Percentiles rank a stretch among this genome's conserved stretches.
phyloP scores from a whole-genome alignment of 2,888 invertebrate species.

The Plagodis dolabraria region DNA sequence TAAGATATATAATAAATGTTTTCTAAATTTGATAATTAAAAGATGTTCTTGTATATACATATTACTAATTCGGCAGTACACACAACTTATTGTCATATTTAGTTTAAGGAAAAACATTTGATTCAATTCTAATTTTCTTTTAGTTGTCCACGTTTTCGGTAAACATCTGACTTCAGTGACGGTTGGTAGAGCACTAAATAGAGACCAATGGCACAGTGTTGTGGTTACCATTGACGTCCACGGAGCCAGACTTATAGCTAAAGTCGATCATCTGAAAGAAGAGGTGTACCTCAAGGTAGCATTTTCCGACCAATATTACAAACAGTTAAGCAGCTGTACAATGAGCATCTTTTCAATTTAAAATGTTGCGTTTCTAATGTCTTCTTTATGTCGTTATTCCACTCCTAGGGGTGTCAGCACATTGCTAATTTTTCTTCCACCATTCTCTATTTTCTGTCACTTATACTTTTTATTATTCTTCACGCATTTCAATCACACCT shows the following conservation, averaged over 20 bases:
- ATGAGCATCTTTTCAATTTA: background rate
- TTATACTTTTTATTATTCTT: too few relatives aligned
- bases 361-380: background rate
- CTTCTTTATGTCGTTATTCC: too few relatives aligned
- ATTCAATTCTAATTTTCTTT: slow-evolving; percentile 22
- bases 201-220: slow-evolving; percentile 96
- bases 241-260: slow-evolving; percentile 92
- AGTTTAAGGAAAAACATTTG: slow-evolving; percentile 5
- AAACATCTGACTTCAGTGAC: slow-evolving; percentile 93
- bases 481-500: too few relatives aligned
- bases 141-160: slow-evolving; percentile 95
- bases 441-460: too few relatives aligned
- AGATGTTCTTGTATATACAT: too few relatives aligned
- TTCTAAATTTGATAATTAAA: too few relatives aligned
- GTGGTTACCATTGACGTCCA: slow-evolving; percentile 94
- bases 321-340: too few relatives aligned
- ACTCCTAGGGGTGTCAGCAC: too few relatives aligned
- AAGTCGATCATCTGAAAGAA: slow-evolving; percentile 92
- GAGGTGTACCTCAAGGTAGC: slow-evolving; percentile 90
- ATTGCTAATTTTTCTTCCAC: too few relatives aligned
- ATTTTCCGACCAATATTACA: slow-evolving; percentile 11
- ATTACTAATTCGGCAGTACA: too few relatives aligned
- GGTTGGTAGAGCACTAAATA: slow-evolving; percentile 94
- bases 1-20: too few relatives aligned
- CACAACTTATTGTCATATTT: too few relatives aligned